phyloP scores from a whole-genome alignment of 2,113 vertebrate species.

The Aegotheles bennettii region DNA sequence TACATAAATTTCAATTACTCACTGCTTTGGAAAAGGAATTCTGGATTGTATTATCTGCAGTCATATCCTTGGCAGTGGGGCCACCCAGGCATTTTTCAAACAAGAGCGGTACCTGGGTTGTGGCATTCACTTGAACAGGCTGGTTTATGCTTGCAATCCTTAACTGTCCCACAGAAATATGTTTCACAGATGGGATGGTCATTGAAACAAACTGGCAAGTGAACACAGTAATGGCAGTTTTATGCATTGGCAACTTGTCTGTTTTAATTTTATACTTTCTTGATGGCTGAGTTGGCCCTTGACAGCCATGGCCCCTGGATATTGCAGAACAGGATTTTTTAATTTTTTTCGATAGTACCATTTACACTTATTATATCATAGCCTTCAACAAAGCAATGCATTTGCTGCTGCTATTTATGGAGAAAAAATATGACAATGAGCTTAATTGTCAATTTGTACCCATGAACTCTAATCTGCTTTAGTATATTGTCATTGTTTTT shows the following conservation, averaged over 20 bases:
- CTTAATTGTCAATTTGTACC: background rate
- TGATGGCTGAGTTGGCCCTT: slow-evolving; percentile 43
- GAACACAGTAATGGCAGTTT: slow-evolving; percentile 48
- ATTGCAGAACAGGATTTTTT: background rate
- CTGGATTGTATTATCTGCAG: slow-evolving; percentile 11
- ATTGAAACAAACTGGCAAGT: slow-evolving; percentile 54
- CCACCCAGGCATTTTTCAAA: slow-evolving; percentile 29
- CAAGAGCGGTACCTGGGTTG: slow-evolving; percentile 44
- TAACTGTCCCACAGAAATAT: slow-evolving; percentile 59
- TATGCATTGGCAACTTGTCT: slow-evolving; percentile 60
- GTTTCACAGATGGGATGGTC: slow-evolving; percentile 63
- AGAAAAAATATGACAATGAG: background rate
- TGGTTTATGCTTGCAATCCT: slow-evolving; percentile 8
- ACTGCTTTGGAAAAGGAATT: slow-evolving; percentile 37
- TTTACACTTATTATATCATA: background rate
- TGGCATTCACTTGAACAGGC: background rate
- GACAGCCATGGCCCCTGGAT: slow-evolving; percentile 30
- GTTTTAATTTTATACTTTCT: slow-evolving; percentile 62
- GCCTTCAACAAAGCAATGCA: background rate
- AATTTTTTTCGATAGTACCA: background rate
- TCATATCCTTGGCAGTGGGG: slow-evolving; percentile 27
- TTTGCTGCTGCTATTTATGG: background rate
- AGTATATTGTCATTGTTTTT: background rate
- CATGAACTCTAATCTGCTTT: background rate
- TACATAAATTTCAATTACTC: slow-evolving; percentile 17